Evolutionary conservation across 2,797 vertebrate genomes (phyloP), one percentile per base, ranked within the genome.

Genomic region (Eleutherodactylus coqui): DNA sequence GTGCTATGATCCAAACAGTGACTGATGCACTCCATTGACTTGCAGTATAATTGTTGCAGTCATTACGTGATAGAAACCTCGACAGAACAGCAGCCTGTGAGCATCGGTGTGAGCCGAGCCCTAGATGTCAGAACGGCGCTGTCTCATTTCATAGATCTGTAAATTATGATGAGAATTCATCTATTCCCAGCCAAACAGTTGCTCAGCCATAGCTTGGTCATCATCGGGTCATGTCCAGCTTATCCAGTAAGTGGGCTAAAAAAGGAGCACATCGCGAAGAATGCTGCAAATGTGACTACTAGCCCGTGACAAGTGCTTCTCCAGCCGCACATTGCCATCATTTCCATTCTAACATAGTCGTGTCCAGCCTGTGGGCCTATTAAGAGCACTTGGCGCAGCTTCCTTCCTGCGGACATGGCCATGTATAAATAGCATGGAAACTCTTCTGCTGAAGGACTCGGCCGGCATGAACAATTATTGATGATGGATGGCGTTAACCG

Each of bases 361-460:
- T 29, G 36, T 34, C 47, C 45, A 53, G 29, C 47, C 45, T n/a
- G 60, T 51, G 34, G 9, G n/a, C 45, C n/a, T 67, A 70, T 82
- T 53, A 19, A 5, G 45, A 19, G 41, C 55, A 72, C 32, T 51
- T 60, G 24, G 21, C 67, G 19, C 58, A 27, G n/a, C 67, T 41
- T 17, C 41, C 21, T 75, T 83, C 27, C 70, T 19, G 58, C 29
- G 14, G 41, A 41, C 67, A 75, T 17, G 10, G 32, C 51, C 16
- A 27, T 19, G 43, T 75, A 75, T 43, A 73, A 60, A 58, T 83
- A 83, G 81, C 16, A 29, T 55, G 21, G 38, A 14, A 36, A 55
- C 19, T 3, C 45, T 76, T 75, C 27, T 9, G 34, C 14, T 19
- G 75, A 76, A 36, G 24, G 55, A 34, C 27, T 0, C n/a, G 5